Base-by-base conservation (phyloP, 2,113 vertebrate species). In the Collichthys lucidus region DNA sequence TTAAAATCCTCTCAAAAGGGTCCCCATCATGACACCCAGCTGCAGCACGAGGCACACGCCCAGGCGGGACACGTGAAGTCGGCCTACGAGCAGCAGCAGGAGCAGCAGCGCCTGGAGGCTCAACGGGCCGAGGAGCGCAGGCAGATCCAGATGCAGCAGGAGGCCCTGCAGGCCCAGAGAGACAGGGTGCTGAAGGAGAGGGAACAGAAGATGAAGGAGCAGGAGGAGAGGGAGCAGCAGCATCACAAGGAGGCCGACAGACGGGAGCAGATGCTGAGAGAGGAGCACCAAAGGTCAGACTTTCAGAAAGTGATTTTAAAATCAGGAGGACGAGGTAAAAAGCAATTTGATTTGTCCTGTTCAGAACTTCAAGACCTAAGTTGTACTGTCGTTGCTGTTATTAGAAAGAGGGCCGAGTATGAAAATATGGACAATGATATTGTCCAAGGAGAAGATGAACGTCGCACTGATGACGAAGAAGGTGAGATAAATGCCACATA, bases 21-120 rank as follows among this genome's bases (percentile, higher is more conserved):
- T n/a, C 63, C 47, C 24, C 85, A 77, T 19, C 44, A 22, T 10
- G 83, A 83, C 83, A 86, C 46, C 47, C 83, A 69, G 53, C 64
- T 57, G 46, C 82, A 85, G 57, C 78, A 77, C 17, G 82, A 82
- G 73, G 69, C 65, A 0, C 83, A 57, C 7, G 67, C 55, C 71
- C 83, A 83, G 79, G 60, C 31, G 50, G 83, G 72, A 26, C 84
- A 11, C 0, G 76, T 74, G 22, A 97, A 93, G 55, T 93, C 96
- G 0, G 91, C 95, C 0, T 98, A 97, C 0, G 97, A 98, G 88
- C 94, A 98, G 71, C 97, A 97, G 83, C 88, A 96, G 89, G 96
- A 98, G 79, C 97, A 98, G 94, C 97, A 96, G 89, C 96, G 86
- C 0, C 87, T 98, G 61, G 97, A 94, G 2, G 94, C 80, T 0